Evolutionary conservation across 2,888 invertebrate genomes (phyloP), one percentile per base, ranked within the genome.

Genomic region (Osedax frankpressi): DNA sequence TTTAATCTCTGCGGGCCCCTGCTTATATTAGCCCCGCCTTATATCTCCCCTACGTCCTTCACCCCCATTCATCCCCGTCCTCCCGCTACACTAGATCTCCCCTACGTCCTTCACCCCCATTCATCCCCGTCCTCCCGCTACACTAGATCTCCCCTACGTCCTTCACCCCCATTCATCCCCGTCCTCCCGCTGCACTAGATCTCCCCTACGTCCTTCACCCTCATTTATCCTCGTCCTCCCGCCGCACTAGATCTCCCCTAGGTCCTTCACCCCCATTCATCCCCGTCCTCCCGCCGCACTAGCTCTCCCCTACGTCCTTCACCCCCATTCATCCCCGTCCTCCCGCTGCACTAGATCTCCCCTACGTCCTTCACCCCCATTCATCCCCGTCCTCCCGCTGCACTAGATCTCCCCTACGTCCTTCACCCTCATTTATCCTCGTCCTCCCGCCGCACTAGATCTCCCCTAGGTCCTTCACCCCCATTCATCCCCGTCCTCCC

Each of bases 171-270:
- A 11, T 19, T 44, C 44, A 6, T 19, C 44, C 19, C 93, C 93
- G 0, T 98, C 97, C 87, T 97, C 97, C 86, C 96, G 97, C 85
- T 93, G 94, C 70, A 91, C 93, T 84, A 96, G 96, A 71, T 98
- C 97, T 86, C 91, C 94, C 77, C 89, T 97, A 78, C 92, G 90
- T 78, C 90, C 91, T 80, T 95, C 94, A 84, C 91, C 97, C 0
- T 91, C 95, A 85, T 98, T 97, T 84, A 93, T 94, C 71, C 19
- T 19, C 44, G 6, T 19, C 19, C 19, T 19, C 44, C 19, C 44
- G 6, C 19, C 19, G 11, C 19, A 6, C 44, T 44, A 11, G 19
- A 11, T 19, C 44, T 44, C 44, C 44, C 44, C 44, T 19, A 11
- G 11, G 6, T 44, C 11, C 44, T 44, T 6, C 44, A 11, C 44